Conservation (phyloP, 2,113 vertebrate genomes). For the Oryzias celebensis region DNA sequence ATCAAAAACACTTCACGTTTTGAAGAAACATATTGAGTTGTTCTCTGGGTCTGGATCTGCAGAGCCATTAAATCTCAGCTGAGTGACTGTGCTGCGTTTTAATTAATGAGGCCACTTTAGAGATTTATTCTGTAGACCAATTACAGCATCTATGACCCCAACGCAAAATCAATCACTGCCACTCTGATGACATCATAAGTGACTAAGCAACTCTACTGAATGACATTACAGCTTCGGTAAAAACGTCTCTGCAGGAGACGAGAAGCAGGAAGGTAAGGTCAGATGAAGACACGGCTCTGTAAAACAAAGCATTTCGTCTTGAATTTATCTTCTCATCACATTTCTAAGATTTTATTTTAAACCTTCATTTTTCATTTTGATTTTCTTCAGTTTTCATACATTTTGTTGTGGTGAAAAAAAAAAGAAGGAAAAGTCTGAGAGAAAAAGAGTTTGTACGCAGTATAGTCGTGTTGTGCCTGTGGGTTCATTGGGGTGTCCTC, state of each 20-base stretch:
- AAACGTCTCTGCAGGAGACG: background rate
- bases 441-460: no score
- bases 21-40: slow-evolving; percentile 50
- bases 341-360: no score
- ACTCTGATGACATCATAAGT: slow-evolving; percentile 69
- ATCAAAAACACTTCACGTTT: slow-evolving; percentile 40
- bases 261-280: no score
- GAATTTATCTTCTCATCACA: no score
- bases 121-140: slow-evolving; percentile 63
- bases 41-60: slow-evolving; percentile 38
- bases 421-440: no score
- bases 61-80: slow-evolving; percentile 53
- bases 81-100: slow-evolving; percentile 51
- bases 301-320: no score
- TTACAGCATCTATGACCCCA: slow-evolving; percentile 58
- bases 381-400: no score
- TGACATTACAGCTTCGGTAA: slow-evolving; percentile 20
- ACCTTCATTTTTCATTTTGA: no score
- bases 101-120: slow-evolving; percentile 68
- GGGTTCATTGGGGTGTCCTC: no score
- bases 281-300: no score
- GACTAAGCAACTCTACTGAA: slow-evolving; percentile 56
- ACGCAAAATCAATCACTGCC: slow-evolving; percentile 56
- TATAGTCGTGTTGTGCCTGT: no score
- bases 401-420: no score